Percentiles rank a stretch among this genome's conserved stretches.
These are phyloP conservation scores for Chaetorhynchus papuensis DNA, from an alignment of 2,113 vertebrate genomes.

Conservation along the genomic window DNA sequence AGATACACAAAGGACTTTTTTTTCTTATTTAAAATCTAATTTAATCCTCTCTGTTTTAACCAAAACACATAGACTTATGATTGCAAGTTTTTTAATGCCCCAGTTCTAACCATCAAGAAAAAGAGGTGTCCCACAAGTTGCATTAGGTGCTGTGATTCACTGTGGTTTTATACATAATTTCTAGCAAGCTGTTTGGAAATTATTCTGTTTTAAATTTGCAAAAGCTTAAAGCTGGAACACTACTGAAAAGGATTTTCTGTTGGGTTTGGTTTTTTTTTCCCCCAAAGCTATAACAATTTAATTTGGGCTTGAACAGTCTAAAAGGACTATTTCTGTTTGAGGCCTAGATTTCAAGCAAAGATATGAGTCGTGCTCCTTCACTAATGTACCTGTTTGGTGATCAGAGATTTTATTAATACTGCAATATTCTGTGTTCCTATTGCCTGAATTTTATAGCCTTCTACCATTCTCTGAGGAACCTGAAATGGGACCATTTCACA, in stretches of 20 bases:
- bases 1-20: background rate
- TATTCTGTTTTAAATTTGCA: background rate
- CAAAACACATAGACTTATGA: background rate
- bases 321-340: background rate
- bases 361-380: background rate
- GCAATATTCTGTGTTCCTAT: background rate
- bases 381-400: accelerated
- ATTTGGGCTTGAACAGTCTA: background rate
- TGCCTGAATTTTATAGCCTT: background rate
- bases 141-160: background rate
- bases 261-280: accelerated
- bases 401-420: background rate
- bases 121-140: background rate
- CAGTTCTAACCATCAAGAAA: background rate
- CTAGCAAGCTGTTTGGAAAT: background rate
- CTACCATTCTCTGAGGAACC: background rate
- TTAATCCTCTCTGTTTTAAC: background rate
- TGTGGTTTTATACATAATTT: background rate
- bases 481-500: background rate
- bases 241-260: background rate
- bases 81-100: background rate
- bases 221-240: background rate
- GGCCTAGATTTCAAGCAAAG: background rate
- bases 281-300: background rate
- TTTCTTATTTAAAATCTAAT: background rate